phyloP scores from a whole-genome alignment of 2,888 invertebrate genomes.

The Acrobasis suavella region DNA sequence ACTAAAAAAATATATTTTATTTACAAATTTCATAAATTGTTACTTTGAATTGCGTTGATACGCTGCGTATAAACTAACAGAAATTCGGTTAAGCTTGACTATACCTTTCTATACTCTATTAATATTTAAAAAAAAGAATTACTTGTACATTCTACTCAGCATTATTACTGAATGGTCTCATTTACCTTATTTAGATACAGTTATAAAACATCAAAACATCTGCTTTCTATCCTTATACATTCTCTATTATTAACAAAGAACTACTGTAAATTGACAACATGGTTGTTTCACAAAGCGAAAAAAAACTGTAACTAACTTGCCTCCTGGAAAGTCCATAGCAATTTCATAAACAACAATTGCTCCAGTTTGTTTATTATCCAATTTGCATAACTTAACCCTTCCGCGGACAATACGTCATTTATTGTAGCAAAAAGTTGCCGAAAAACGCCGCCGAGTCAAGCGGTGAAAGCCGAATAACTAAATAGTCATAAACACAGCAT shows the following conservation, averaged over 20 bases:
- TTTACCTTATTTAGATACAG: background rate
- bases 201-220: background rate
- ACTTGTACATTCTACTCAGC: too few species aligned
- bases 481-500: conserved; percentile 40
- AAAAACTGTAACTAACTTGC: conserved; percentile 10
- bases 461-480: conserved; percentile 50
- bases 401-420: conserved; percentile 51
- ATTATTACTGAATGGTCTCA: too few species aligned
- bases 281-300: background rate
- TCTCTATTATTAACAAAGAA: background rate
- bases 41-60: too few species aligned
- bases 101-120: too few species aligned
- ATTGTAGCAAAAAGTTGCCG: conserved; percentile 64
- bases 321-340: conserved; percentile 28
- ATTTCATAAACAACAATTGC: conserved; percentile 6
- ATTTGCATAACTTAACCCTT: conserved; percentile 80
- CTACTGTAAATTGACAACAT: background rate
- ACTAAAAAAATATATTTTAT: too few species aligned
- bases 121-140: too few species aligned
- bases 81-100: too few species aligned
- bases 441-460: conserved; percentile 56
- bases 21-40: too few species aligned
- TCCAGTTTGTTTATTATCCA: conserved; percentile 56
- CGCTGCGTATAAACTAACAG: too few species aligned
- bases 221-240: background rate